Base-by-base conservation (phyloP, 2,113 vertebrate genomes). In the Columba janthina region DNA sequence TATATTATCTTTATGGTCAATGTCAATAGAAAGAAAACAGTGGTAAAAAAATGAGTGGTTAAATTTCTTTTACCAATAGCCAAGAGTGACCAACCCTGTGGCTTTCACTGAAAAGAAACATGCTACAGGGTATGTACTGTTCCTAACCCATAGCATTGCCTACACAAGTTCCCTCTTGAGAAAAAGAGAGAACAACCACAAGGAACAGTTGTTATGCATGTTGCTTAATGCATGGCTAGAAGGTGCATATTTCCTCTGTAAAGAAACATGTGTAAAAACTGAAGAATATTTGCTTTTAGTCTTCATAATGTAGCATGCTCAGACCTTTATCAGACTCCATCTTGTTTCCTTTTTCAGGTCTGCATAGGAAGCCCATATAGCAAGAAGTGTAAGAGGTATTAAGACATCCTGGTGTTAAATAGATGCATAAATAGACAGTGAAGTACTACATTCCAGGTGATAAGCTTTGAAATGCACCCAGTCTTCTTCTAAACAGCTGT, bases 241-340 rank as follows among this genome's bases (percentile, higher is more conserved):
- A 88, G 51, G n/a, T 40, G 11, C 3, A 7, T 44, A 56, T 69
- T 61, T 73, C 5, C 11, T 1, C 17, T 82, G 12, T 73, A 38
- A 70, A 76, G 31, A 88, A 12, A 75, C 54, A 0, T 0, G 0
- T 32, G 7, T 22, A 48, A 85, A 86, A 81, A 66, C 15, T 4
- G 7, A 91, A 81, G 24, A 65, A 42, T 34, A 44, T 54, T 84
- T 64, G 3, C 7, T 71, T 90, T 75, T 48, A 65, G 44, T 77
- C 19, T 85, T 75, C 40, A 17, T 71, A 70, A 56, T 1, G 3
- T 7, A 56, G 6, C 31, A 40, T 34, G 19, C 22, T 78, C 71
- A 51, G 25, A 74, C 8, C 29, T 69, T 73, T 76, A 46, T 18
- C 60, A 70, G 60, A 42, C 15, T 80, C 29, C 42, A 74, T 71